A percentile compares a stretch with the other conserved stretches of the same genome.
These are phyloP conservation scores for Zenarchopterus dispar DNA, from an alignment of 2,797 vertebrate species.

Conservation along the genomic window DNA sequence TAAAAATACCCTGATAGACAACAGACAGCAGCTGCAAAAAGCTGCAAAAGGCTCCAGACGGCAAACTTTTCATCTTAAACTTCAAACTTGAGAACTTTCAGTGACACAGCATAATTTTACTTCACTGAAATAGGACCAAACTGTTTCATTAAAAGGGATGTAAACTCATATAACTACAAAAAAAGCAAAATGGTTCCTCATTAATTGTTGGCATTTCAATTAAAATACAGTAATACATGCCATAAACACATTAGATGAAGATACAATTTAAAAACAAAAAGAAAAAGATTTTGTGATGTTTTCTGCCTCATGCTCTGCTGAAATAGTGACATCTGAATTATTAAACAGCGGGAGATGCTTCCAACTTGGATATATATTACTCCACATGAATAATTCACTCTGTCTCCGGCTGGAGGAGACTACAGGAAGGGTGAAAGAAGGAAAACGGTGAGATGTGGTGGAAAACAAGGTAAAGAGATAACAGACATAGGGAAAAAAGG, in stretches of 20 bases:
- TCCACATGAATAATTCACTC: slow-evolving; percentile 68
- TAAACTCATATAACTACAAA: neutral
- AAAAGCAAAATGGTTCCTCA: neutral
- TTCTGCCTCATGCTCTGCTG: slow-evolving; percentile 5
- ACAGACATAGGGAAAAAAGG: slow-evolving; percentile 5
- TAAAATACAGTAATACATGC: neutral
- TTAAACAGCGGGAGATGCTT: slow-evolving; percentile 48
- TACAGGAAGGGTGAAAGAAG: slow-evolving; percentile 10
- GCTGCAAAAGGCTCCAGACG: neutral
- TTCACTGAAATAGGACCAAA: neutral
- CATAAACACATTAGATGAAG: neutral
- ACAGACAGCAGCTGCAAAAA: neutral
- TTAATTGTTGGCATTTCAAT: neutral
- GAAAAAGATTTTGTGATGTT: neutral
- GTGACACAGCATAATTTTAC: slow-evolving; percentile 33
- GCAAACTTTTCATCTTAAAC: slow-evolving; percentile 5
- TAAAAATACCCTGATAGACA: slow-evolving; percentile 41
- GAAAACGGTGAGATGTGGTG: neutral
- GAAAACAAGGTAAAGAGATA: too few relatives aligned
- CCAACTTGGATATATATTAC: slow-evolving; percentile 60
- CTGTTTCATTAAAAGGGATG: neutral
- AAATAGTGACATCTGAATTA: slow-evolving; percentile 60
- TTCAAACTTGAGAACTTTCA: neutral
- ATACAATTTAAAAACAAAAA: neutral
- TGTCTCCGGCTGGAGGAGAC: slow-evolving; percentile 23